These are phyloP conservation scores for Limanda limanda DNA, from an alignment of 2,113 vertebrate species.

Conservation along the genomic window DNA sequence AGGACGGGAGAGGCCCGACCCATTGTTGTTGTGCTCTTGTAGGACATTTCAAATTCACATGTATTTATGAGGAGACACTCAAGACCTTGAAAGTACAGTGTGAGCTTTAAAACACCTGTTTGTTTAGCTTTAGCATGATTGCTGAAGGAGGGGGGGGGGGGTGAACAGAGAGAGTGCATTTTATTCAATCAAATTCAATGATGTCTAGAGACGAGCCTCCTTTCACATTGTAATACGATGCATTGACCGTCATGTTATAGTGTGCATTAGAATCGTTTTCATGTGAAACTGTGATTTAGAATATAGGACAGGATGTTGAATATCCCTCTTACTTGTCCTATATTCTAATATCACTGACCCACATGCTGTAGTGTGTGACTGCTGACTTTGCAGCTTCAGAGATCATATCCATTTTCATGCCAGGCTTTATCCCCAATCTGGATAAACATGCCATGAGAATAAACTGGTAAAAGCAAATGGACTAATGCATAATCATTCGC, in stretches of 20 bases:
- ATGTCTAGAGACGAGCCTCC: not conserved
- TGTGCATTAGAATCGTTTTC: not conserved
- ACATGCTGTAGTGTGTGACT: not conserved
- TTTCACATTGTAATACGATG: not conserved
- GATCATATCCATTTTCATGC: not conserved
- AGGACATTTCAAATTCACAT: not conserved
- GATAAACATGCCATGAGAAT: not conserved
- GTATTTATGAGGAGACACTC: not conserved
- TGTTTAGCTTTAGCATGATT: slow-evolving; percentile 16
- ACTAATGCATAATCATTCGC: not conserved
- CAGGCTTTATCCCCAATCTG: not conserved
- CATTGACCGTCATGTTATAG: not conserved
- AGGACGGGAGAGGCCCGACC: slow-evolving; percentile 40
- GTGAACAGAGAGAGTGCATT: not conserved
- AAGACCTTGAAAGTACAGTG: not conserved
- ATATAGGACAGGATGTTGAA: too few species aligned
- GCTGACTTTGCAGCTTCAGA: not conserved
- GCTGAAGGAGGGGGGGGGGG: not conserved
- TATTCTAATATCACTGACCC: not conserved
- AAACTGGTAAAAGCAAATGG: not conserved
- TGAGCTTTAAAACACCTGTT: slow-evolving; percentile 36
- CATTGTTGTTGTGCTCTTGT: not conserved
- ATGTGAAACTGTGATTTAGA: not conserved
- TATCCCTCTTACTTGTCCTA: too few species aligned
- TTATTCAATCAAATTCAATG: slow-evolving; percentile 13